Conservation (phyloP, 1,140 invertebrate species). For the Drosophila seguyi region DNA sequence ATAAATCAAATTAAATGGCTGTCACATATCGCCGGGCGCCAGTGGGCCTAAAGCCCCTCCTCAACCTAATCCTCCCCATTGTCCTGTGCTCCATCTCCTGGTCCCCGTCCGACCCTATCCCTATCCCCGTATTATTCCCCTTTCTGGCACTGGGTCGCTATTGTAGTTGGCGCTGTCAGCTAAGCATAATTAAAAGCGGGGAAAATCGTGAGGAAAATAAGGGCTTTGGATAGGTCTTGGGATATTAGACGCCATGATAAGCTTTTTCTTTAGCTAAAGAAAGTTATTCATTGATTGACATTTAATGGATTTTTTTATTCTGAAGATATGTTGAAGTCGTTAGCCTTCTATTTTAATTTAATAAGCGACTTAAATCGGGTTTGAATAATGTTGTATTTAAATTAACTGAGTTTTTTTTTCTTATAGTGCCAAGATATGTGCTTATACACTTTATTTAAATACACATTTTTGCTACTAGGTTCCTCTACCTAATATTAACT, state of each 20-base stretch:
- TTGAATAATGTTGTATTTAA: background rate
- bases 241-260: background rate
- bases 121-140: background rate
- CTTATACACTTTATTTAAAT: too few relatives aligned
- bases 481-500: too few relatives aligned
- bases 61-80: slow-evolving; percentile 39
- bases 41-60: slow-evolving; percentile 52
- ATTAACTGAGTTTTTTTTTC: too few relatives aligned
- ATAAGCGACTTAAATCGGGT: background rate
- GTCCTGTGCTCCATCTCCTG: slow-evolving; percentile 19
- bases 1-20: slow-evolving; percentile 83
- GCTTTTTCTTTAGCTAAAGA: background rate
- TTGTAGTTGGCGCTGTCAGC: slow-evolving; percentile 64
- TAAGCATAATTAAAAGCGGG: slow-evolving; percentile 75
- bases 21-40: slow-evolving; percentile 76
- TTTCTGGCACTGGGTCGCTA: slow-evolving; percentile 12
- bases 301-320: background rate
- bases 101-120: background rate
- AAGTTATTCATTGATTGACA: background rate
- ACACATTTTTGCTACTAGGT: too few relatives aligned
- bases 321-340: background rate
- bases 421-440: background rate
- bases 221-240: slow-evolving; percentile 2
- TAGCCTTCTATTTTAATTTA: background rate
- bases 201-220: slow-evolving; percentile 34